phyloP scores from a whole-genome alignment of 2,113 vertebrate species.

The Gadus macrocephalus region DNA sequence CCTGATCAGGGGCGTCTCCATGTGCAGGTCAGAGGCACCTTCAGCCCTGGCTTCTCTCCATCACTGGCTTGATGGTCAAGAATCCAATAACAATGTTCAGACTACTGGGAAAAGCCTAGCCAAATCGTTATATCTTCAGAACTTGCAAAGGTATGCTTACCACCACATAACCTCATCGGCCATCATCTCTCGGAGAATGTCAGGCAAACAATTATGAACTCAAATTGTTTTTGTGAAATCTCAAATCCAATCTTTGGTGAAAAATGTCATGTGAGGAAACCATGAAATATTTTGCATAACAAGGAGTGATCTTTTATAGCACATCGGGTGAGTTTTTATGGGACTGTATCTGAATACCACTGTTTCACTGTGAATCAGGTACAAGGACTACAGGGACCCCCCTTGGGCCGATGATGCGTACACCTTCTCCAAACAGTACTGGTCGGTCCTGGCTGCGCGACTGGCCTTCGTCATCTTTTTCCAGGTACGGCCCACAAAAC shows the following conservation, averaged over 20 bases:
- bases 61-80: neutral
- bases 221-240: neutral
- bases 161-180: too few species aligned
- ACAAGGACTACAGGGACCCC: slow-evolving; percentile 96
- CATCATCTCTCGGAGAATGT: neutral
- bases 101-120: too few species aligned
- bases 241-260: too few species aligned
- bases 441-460: slow-evolving; percentile 88
- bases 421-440: slow-evolving; percentile 94
- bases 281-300: too few species aligned
- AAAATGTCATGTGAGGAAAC: too few species aligned
- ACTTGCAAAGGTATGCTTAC: neutral
- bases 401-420: slow-evolving; percentile 87
- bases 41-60: slow-evolving; percentile 24
- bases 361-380: slow-evolving; percentile 68
- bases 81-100: too few species aligned
- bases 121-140: too few species aligned
- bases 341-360: too few species aligned
- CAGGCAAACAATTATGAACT: neutral
- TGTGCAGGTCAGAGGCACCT: slow-evolving; percentile 85
- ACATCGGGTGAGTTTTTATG: too few species aligned
- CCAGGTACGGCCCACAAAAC: slow-evolving; percentile 75
- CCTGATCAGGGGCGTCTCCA: slow-evolving; percentile 75
- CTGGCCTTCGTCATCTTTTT: slow-evolving; percentile 96
- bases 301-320: too few species aligned